A percentile compares a stretch with the other conserved stretches of the same genome.
phyloP scores from a whole-genome alignment of 92 coral and sea anemone genomes.

The Porites rus region DNA sequence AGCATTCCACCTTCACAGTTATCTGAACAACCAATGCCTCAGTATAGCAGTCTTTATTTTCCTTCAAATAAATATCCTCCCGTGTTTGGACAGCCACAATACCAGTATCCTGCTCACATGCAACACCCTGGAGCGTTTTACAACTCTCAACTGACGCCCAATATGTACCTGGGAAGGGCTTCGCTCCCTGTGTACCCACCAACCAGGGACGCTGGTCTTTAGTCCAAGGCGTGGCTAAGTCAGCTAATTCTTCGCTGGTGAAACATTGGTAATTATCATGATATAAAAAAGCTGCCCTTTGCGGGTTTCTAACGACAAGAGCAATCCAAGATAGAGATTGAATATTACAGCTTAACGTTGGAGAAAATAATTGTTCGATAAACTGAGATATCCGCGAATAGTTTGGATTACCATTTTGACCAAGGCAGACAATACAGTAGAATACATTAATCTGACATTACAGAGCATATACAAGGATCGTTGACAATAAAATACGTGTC shows the following conservation, averaged over 20 bases:
- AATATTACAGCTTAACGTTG: neutral
- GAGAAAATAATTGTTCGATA: constrained; percentile 8
- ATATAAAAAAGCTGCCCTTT: neutral
- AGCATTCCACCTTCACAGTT: constrained; percentile 69
- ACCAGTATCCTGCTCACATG: constrained; percentile 87
- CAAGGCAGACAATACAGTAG: neutral
- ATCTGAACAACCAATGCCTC: constrained; percentile 81
- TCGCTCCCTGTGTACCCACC: constrained; percentile 98
- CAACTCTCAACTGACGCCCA: constrained; percentile 89
- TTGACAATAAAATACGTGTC: neutral
- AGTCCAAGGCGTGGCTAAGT: constrained; percentile 23
- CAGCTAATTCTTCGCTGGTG: neutral
- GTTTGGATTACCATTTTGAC: neutral
- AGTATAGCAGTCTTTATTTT: constrained; percentile 94
- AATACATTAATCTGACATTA: neutral
- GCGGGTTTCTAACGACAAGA: neutral
- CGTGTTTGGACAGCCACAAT: constrained; percentile 93
- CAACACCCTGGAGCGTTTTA: constrained; percentile 93
- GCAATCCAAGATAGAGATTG: constrained; percentile 12
- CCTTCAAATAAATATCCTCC: constrained; percentile 89
- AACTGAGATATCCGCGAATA: neutral
- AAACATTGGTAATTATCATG: neutral
- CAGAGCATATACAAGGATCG: neutral
- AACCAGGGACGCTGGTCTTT: constrained; percentile 87
- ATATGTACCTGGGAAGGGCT: constrained; percentile 89